Evolutionary conservation across 35 echinoderm and acorn worm species (phyloP), one percentile per base, ranked within the genome.

Genomic region (Apostichopus parvimensis): DNA sequence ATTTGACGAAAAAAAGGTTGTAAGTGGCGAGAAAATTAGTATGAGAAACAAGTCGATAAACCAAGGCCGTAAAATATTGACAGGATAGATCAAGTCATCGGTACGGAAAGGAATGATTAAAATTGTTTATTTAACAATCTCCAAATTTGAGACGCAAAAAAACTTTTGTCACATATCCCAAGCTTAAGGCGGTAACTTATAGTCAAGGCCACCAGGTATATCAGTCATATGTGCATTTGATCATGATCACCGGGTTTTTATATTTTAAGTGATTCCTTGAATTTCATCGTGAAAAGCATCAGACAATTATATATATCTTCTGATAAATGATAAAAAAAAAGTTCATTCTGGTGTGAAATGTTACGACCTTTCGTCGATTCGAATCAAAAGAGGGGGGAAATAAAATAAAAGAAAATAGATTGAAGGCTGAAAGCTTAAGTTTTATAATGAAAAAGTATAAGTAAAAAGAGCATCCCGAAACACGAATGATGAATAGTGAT

Each of bases 91-190:
- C 2, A 14, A 56, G 10, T 54, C 79, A 82, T 82, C 54, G 79
- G 52, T 14, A 45, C 79, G 79, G 79, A 82, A 82, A 34, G n/a
- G 79, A 82, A 82, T 82, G 79, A 82, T 82, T 82, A 82, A 82
- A 82, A 82, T 55, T 82, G 79, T 82, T 82, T 82, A 82, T 82
- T 82, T 82, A 82, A 82, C 79, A 82, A 82, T 82, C 79, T 17
- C 52, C 7, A 54, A 82, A 82, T 82, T 82, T 6, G 9, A 68
- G 18, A 68, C 11, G 64, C 64, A 18, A 68, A 68, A 18, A 68
- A 68, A 68, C 11, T 18, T 18, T 56, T 55, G 79, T 56, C 79
- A 82, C 79, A 82, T 82, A 82, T 82, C 55, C 55, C 5, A 14
- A 82, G 18, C 55, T 82, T 17, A 17, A 55, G 79, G 17, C 55